Evolutionary conservation across 2,888 invertebrate species (phyloP).

Genomic region (Amblyjoppa proteus): DNA sequence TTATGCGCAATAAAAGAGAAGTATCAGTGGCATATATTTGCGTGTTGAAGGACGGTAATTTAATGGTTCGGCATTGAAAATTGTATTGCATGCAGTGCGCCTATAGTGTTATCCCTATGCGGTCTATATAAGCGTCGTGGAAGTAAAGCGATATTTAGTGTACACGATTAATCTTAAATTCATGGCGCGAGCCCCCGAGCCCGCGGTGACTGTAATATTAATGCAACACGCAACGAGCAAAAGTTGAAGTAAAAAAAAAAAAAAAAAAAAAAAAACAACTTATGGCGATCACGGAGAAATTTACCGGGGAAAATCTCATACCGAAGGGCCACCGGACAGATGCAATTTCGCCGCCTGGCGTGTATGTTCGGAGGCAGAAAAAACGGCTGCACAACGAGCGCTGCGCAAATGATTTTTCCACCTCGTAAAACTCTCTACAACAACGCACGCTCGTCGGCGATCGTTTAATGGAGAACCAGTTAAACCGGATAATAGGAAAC

Average conservation of each 20-base stretch:
- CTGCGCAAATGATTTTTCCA: conserved; percentile 49
- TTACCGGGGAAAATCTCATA: conserved; percentile 10
- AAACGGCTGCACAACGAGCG: conserved; percentile 9
- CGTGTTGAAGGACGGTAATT: conserved; percentile 52
- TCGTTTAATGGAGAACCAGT: conserved; percentile 66
- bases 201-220: conserved; percentile 54
- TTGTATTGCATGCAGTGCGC: conserved; percentile 44
- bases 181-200: conserved; percentile 46
- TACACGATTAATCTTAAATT: conserved; percentile 63
- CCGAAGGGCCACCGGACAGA: not conserved
- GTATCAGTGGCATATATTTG: conserved; percentile 38
- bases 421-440: conserved; percentile 51
- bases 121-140: conserved; percentile 34
- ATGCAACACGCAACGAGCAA: conserved; percentile 59
- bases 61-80: conserved; percentile 55
- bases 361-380: conserved; percentile 5
- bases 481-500: conserved; percentile 64
- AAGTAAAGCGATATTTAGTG: conserved; percentile 55
- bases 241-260: conserved; percentile 16
- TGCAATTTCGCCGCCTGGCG: conserved; percentile 6
- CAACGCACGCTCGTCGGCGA: conserved; percentile 18
- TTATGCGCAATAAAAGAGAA: conserved; percentile 47
- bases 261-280: not conserved
- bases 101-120: conserved; percentile 49
- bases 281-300: conserved; percentile 19